phyloP scores from a whole-genome alignment of 2,113 vertebrate genomes.

The Tamias sibiricus region DNA sequence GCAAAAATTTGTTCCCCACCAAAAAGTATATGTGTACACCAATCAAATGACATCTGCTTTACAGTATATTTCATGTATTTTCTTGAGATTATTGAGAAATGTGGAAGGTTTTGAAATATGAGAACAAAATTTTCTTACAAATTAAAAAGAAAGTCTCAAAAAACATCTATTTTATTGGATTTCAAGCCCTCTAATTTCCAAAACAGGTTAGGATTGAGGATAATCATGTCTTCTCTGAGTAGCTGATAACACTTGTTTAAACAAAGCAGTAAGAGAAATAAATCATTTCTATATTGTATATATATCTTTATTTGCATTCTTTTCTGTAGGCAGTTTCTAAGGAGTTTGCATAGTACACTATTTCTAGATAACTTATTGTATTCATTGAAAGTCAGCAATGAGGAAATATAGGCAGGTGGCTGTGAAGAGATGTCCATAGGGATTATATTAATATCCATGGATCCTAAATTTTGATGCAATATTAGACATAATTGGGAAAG shows the following conservation, averaged over 20 bases:
- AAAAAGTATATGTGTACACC: neutral
- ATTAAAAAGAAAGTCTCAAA: constrained; percentile 4
- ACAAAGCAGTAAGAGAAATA: neutral
- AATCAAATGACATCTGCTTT: neutral
- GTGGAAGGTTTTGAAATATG: neutral
- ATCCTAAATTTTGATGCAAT: neutral
- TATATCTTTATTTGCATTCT: neutral
- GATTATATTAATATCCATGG: neutral
- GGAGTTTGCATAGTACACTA: neutral
- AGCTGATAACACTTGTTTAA: neutral
- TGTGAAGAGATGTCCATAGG: neutral
- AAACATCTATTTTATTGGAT: neutral
- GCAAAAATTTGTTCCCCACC: neutral
- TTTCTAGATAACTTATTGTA: neutral
- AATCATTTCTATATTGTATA: neutral
- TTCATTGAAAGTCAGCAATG: neutral
- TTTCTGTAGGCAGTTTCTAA: neutral
- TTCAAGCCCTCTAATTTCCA: constrained; percentile 4
- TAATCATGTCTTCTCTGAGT: neutral
- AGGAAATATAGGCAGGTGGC: neutral
- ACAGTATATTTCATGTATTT: neutral
- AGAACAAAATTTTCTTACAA: neutral
- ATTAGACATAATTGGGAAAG: neutral
- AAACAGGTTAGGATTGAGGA: neutral
- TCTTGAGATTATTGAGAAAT: neutral